Evolutionary conservation across 2,888 invertebrate genomes (phyloP).

Genomic region (Ethmia dodecea): DNA sequence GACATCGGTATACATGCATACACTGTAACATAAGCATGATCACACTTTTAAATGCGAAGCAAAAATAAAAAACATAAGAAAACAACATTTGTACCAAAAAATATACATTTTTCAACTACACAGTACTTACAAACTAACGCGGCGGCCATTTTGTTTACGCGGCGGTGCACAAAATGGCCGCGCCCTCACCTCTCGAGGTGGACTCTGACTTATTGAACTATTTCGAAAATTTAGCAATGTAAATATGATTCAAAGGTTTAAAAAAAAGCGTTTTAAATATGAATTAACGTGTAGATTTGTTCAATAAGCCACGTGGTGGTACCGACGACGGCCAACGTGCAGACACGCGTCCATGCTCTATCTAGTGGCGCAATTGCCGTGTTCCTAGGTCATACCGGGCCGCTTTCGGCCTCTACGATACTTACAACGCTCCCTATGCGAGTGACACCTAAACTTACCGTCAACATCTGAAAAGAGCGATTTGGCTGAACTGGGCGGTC

Average conservation of each 20-base stretch:
- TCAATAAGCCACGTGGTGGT: conserved; percentile 23
- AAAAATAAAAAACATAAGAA: conserved; percentile 50
- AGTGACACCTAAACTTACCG: conserved; percentile 72
- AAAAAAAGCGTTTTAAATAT: too few relatives aligned
- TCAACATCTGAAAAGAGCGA: conserved; percentile 76
- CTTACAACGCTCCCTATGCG: conserved; percentile 51
- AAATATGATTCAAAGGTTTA: too few relatives aligned
- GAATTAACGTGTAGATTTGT: too few relatives aligned
- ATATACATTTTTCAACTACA: conserved; percentile 51
- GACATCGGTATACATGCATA: conserved; percentile 70
- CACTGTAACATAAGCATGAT: conserved; percentile 72
- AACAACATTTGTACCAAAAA: conserved; percentile 65
- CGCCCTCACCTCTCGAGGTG: conserved; percentile 45
- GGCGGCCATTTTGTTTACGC: conserved; percentile 57
- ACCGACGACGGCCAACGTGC: conserved; percentile 36
- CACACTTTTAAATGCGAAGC: conserved; percentile 74
- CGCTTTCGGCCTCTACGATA: conserved; percentile 31
- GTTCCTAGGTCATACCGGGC: conserved; percentile 35
- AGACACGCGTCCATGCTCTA: conserved; percentile 44
- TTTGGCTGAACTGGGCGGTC: conserved; percentile 61
- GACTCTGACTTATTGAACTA: conserved; percentile 34
- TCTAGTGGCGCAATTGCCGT: conserved; percentile 20
- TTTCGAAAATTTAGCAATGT: background rate
- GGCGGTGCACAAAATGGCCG: conserved; percentile 55
- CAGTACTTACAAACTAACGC: conserved; percentile 64